phyloP scores from a whole-genome alignment of 1,140 invertebrate species.

The Drosophila funebris region DNA sequence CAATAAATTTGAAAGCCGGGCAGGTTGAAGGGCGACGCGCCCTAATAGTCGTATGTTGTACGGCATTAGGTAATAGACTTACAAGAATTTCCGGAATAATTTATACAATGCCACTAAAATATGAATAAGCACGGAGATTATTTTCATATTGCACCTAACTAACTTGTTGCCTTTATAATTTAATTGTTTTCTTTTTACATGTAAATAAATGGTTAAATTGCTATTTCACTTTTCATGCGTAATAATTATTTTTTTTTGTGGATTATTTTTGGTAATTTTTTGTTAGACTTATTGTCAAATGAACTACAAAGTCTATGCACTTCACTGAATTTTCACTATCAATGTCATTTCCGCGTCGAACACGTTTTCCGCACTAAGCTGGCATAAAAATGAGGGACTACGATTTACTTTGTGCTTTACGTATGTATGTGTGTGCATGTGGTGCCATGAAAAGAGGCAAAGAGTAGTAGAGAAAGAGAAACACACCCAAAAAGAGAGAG shows the following conservation, averaged over 20 bases:
- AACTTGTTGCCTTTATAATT: not conserved
- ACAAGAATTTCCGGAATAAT: slow-evolving; percentile 72
- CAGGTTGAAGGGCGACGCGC: slow-evolving; percentile 28
- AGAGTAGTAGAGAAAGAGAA: slow-evolving; percentile 19
- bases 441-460: slow-evolving; percentile 7
- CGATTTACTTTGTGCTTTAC: slow-evolving; percentile 18
- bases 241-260: not conserved
- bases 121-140: slow-evolving; percentile 69
- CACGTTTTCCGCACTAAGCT: slow-evolving; percentile 75
- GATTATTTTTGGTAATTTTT: slow-evolving; percentile 1
- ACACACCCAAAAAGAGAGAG: not conserved
- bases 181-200: not conserved
- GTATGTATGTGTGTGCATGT: slow-evolving; percentile 21
- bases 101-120: slow-evolving; percentile 69
- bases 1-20: slow-evolving; percentile 22
- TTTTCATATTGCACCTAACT: slow-evolving; percentile 51
- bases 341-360: slow-evolving; percentile 77
- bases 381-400: slow-evolving; percentile 44
- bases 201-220: not conserved
- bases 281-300: not conserved
- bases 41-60: not conserved
- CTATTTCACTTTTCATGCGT: slow-evolving; percentile 28
- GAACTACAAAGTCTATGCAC: slow-evolving; percentile 30
- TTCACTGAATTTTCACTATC: slow-evolving; percentile 70
- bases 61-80: slow-evolving; percentile 62